phyloP scores from a whole-genome alignment of 1,140 invertebrate genomes.

The Teleopsis dalmanni region DNA sequence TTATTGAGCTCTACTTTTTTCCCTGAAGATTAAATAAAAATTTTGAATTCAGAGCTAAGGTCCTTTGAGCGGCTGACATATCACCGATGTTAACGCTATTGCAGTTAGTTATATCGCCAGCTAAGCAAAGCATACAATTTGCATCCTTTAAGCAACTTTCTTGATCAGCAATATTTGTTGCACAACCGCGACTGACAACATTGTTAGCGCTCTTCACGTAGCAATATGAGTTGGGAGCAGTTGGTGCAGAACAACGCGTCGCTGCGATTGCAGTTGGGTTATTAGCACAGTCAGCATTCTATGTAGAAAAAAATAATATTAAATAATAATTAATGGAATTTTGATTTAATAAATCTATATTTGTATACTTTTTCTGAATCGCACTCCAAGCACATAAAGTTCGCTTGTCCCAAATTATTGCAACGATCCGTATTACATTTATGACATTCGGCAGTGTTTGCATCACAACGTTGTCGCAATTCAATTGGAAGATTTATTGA shows the following conservation, averaged over 20 bases:
- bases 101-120: conserved; percentile 28
- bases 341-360: not conserved
- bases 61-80: too few relatives aligned
- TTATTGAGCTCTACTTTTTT: too few relatives aligned
- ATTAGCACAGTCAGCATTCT: conserved; percentile 23
- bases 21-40: too few relatives aligned
- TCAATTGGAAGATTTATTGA: conserved; percentile 27
- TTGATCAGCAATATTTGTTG: conserved; percentile 28
- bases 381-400: conserved; percentile 30
- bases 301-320: not conserved
- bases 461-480: conserved; percentile 22
- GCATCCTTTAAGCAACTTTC: conserved; percentile 24
- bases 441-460: conserved; percentile 18
- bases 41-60: too few relatives aligned
- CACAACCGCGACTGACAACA: conserved; percentile 24
- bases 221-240: conserved; percentile 34
- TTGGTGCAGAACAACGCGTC: conserved; percentile 21
- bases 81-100: conserved; percentile 25
- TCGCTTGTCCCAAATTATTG: conserved; percentile 29
- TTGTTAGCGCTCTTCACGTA: conserved; percentile 22
- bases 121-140: conserved; percentile 30
- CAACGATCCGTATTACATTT: conserved; percentile 37
- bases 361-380: conserved; percentile 21
- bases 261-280: conserved; percentile 17
- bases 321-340: not conserved